Percentiles rank a stretch among this genome's conserved stretches.
These are phyloP conservation scores for Leptinotarsa defecta DNA, from an alignment of 1,140 invertebrate genomes.

Conservation along the genomic window DNA sequence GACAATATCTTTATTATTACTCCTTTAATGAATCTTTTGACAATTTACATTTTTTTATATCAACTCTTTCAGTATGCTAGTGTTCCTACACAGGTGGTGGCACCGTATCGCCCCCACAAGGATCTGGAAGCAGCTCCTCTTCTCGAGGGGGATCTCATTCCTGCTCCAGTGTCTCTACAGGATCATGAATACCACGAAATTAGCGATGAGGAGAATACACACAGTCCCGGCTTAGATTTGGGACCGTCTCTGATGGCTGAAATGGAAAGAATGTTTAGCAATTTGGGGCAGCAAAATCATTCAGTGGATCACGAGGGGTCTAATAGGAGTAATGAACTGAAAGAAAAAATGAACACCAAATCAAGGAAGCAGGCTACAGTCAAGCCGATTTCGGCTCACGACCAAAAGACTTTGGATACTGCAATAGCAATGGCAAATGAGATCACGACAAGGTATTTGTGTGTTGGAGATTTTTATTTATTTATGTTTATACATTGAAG, in stretches of 20 bases:
- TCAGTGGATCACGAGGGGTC: conserved; percentile 54
- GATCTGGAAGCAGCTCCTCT: conserved; percentile 68
- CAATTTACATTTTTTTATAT: no score
- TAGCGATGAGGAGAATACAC: conserved; percentile 77
- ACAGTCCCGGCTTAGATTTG: conserved; percentile 76
- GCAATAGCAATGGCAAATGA: conserved; percentile 94
- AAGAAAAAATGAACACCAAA: conserved; percentile 63
- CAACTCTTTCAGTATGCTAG: conserved; percentile 67
- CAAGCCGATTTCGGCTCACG: conserved; percentile 92
- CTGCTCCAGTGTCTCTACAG: conserved; percentile 45
- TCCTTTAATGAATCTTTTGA: no score
- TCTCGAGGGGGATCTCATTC: conserved; percentile 52
- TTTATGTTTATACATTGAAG: no score
- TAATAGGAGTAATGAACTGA: conserved; percentile 70
- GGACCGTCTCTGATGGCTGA: conserved; percentile 92
- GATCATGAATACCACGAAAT: conserved; percentile 92
- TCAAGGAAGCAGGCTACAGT: conserved; percentile 83
- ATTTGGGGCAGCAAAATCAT: conserved; percentile 56
- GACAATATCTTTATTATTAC: no score
- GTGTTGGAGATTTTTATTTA: no score
- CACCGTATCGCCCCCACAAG: conserved; percentile 85
- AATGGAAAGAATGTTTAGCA: conserved; percentile 91
- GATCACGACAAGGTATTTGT: conserved; percentile 69
- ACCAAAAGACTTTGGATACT: conserved; percentile 89
- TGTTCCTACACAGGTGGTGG: conserved; percentile 82